These are phyloP conservation scores for Sprattus sprattus DNA, from an alignment of 2,113 vertebrate species.

Conservation along the genomic window DNA sequence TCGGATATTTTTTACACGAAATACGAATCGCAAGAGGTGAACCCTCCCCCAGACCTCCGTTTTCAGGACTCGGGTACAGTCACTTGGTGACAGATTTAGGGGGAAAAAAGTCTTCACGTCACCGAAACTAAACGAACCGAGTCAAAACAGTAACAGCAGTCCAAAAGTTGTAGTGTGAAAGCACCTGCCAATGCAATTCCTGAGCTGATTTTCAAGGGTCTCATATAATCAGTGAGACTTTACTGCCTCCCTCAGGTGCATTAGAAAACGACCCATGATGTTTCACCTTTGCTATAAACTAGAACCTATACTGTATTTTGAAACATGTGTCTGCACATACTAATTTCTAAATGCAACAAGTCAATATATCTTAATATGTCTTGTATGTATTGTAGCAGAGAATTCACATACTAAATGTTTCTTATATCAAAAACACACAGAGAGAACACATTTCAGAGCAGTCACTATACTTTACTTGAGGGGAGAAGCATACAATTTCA, in stretches of 20 bases:
- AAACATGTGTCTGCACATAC: too few species aligned
- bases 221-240: neutral
- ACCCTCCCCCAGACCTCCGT: too few species aligned
- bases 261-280: neutral
- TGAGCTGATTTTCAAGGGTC: neutral
- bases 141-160: too few species aligned
- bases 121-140: too few species aligned
- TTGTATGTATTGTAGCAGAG: neutral
- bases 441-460: slow-evolving; percentile 60
- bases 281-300: neutral
- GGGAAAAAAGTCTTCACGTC: too few species aligned
- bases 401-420: neutral
- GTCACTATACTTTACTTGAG: slow-evolving; percentile 81
- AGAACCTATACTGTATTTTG: neutral
- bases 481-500: slow-evolving; percentile 85
- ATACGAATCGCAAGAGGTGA: too few species aligned
- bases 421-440: slow-evolving; percentile 1
- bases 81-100: too few species aligned
- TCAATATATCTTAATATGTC: too few species aligned
- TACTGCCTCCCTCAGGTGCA: neutral
- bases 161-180: too few species aligned
- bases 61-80: too few species aligned
- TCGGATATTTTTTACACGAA: too few species aligned
- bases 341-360: too few species aligned
- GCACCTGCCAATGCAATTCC: neutral